Percentiles rank a stretch among this genome's conserved stretches.
Conservation (phyloP, 1,140 invertebrate species). For the Euura lappo region DNA sequence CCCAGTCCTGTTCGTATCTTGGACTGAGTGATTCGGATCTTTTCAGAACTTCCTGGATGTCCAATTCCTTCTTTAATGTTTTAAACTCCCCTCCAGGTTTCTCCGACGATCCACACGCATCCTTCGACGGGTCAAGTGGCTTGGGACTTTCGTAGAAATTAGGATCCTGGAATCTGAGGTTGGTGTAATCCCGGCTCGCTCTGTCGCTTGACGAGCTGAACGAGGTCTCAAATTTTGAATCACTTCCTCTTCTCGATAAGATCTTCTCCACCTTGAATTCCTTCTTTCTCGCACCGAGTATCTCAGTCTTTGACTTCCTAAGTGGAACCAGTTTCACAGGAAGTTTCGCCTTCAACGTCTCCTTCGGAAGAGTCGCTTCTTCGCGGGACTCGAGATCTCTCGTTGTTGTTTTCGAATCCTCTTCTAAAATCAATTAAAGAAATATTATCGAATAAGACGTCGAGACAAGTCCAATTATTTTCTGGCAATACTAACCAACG, state of each 20-base stretch:
- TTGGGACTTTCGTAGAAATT: conserved; percentile 52
- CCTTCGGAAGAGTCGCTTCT: conserved; percentile 49
- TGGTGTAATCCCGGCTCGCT: conserved; percentile 52
- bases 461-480: no score
- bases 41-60: conserved; percentile 48
- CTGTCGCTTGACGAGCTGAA: conserved; percentile 44
- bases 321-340: conserved; percentile 51
- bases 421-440: conserved; percentile 42
- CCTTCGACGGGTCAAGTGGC: conserved; percentile 33
- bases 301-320: conserved; percentile 39
- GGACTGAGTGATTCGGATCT: conserved; percentile 56
- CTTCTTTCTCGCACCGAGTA: conserved; percentile 45
- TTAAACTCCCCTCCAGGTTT: neutral
- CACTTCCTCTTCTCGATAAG: conserved; percentile 33
- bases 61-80: conserved; percentile 33
- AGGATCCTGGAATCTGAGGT: conserved; percentile 52
- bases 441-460: no score
- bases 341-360: conserved; percentile 40
- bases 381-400: conserved; percentile 61
- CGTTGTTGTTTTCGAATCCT: conserved; percentile 59
- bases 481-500: no score
- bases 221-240: conserved; percentile 26
- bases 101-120: neutral
- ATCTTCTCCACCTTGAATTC: conserved; percentile 46
- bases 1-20: conserved; percentile 54